Percentiles rank a stretch among this genome's conserved stretches.
phyloP scores from a whole-genome alignment of 35 echinoderm and acorn worm species.

The Amphiura filiformis region DNA sequence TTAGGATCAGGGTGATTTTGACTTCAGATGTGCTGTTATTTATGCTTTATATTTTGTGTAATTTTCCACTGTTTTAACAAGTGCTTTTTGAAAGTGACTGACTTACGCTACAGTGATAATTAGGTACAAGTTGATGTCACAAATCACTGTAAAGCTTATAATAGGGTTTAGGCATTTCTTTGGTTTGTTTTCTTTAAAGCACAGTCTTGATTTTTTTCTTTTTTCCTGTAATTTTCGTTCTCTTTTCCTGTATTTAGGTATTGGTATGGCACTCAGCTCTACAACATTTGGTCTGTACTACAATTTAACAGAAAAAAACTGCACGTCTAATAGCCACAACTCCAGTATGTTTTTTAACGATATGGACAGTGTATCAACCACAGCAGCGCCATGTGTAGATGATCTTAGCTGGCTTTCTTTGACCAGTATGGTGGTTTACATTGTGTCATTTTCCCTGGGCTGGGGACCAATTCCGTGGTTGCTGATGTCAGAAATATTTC shows the following conservation, averaged over 20 bases:
- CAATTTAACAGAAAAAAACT: slow-evolving; percentile 22
- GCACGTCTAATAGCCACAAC: not conserved
- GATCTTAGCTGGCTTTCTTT: slow-evolving; percentile 66
- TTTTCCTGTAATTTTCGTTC: not conserved
- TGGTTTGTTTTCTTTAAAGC: too few species aligned
- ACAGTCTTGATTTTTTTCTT: too few species aligned
- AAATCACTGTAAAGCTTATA: too few species aligned
- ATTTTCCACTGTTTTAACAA: too few species aligned
- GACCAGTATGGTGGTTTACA: slow-evolving; percentile 83
- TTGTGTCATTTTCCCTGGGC: slow-evolving; percentile 81
- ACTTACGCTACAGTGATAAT: too few species aligned
- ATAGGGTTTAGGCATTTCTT: too few species aligned
- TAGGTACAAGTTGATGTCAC: too few species aligned
- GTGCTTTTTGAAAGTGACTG: too few species aligned
- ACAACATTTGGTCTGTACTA: slow-evolving; percentile 86
- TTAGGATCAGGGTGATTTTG: too few species aligned
- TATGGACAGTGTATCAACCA: not conserved
- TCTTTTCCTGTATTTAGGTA: slow-evolving; percentile 28
- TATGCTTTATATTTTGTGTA: too few species aligned
- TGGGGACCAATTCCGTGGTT: slow-evolving; percentile 94
- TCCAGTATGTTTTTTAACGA: not conserved
- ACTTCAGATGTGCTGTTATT: too few species aligned
- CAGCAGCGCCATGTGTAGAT: not conserved
- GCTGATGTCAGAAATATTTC: slow-evolving; percentile 97
- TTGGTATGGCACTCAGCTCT: slow-evolving; percentile 78